Evolutionary conservation across 2,888 invertebrate genomes (phyloP), one percentile per base, ranked within the genome.

Genomic region (Morinoia aosen): DNA sequence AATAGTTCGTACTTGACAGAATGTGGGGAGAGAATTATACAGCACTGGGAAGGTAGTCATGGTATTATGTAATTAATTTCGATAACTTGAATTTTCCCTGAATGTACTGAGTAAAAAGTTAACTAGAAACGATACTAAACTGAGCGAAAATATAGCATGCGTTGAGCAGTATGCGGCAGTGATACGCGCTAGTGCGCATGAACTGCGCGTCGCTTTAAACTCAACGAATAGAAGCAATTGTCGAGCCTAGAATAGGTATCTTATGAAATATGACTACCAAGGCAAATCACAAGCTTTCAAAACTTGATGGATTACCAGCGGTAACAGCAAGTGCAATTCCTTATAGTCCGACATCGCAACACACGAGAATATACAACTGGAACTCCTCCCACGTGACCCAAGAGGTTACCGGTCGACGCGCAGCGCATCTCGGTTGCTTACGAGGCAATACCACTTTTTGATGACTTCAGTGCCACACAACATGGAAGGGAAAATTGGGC

Each of bases 331-430:
- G 76, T 33, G 76, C 76, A 76, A 76, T 76, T 76, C 10, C 76
- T 76, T 33, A 33, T 19, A 76, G 25, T 76, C 33, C 25, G 25
- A 76, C 76, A 33, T 76, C 10, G 25, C 76, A 76, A 76, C 16
- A 33, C 76, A 33, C 19, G 33, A 33, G 25, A 76, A 76, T 16
- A 16, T 33, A 76, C 25, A 25, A 76, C 90, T 40, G 48, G 33
- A 39, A 90, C 90, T 90, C 39, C 90, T 90, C 48, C 19, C 90
- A 88, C 48, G 39, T 90, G 90, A 90, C 90, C 90, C 40, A 48
- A 40, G 90, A 40, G 90, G 90, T 90, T 48, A 90, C 39, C 16
- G 90, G 7, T 14, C 14, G 48, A 4, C 12, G 90, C 90, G 12
- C 90, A 40, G 90, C 90, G 12, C 90, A 40, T 90, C 14, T 10